Conservation (phyloP, 2,113 vertebrate genomes). For the Columba livia region DNA sequence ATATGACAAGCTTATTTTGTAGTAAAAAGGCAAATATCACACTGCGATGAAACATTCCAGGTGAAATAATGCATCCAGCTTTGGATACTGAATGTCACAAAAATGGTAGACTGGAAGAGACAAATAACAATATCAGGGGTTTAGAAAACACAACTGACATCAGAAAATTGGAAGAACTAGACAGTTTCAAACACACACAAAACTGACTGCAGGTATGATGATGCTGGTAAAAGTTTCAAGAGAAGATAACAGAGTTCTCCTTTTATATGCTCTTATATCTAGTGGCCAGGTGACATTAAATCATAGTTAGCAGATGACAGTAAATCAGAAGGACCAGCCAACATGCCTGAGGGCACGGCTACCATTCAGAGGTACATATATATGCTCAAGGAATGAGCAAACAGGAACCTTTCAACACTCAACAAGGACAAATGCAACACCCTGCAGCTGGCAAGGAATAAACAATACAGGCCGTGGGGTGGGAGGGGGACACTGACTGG, state of each 20-base stretch:
- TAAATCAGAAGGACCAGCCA: background rate
- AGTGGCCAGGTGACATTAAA: background rate
- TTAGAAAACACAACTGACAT: background rate
- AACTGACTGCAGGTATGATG: background rate
- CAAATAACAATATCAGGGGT: background rate
- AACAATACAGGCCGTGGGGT: background rate
- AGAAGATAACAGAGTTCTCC: background rate
- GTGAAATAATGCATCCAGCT: background rate
- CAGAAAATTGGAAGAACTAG: background rate
- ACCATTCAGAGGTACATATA: background rate
- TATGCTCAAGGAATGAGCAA: background rate
- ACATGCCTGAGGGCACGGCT: rapidly evolving
- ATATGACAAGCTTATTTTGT: background rate
- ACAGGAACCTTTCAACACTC: background rate
- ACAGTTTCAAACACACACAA: background rate
- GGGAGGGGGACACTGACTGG: background rate
- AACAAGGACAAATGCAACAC: background rate
- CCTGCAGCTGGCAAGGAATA: background rate
- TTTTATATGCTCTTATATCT: background rate
- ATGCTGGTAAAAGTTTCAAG: background rate
- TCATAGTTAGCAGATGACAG: background rate
- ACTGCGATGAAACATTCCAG: background rate
- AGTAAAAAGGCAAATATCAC: background rate
- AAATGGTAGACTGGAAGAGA: background rate
- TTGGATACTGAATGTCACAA: background rate